Conservation (phyloP, 2,888 invertebrate species). For the Dilophus febrilis region DNA sequence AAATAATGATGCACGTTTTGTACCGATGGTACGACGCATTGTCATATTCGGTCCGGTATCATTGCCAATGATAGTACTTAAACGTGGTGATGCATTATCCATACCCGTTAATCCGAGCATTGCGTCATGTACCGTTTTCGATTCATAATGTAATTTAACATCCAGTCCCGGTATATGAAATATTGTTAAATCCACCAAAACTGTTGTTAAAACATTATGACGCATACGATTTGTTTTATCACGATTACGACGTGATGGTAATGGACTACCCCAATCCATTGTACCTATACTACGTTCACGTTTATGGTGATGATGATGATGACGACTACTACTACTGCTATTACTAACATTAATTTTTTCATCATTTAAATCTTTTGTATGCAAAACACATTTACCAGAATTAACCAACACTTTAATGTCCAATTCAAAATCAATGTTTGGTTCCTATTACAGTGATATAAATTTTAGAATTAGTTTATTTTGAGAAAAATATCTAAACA, state of each 20-base stretch:
- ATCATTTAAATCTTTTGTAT: constrained; percentile 60
- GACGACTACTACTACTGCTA: constrained; percentile 18
- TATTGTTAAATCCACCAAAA: constrained; percentile 61
- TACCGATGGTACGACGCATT: constrained; percentile 37
- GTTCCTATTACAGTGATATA: constrained; percentile 42
- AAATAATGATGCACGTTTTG: constrained; percentile 78
- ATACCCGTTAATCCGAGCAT: constrained; percentile 29
- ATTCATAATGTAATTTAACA: constrained; percentile 74
- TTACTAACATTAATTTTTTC: constrained; percentile 49
- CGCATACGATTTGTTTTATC: constrained; percentile 25
- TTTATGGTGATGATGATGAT: constrained; percentile 21
- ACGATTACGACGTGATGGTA: constrained; percentile 27
- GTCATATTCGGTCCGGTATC: constrained; percentile 12
- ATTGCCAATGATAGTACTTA: constrained; percentile 19
- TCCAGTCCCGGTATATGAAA: constrained; percentile 85
- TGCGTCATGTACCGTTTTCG: constrained; percentile 40
- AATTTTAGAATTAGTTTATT: neutral
- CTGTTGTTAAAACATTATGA: constrained; percentile 29
- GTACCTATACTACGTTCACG: constrained; percentile 27
- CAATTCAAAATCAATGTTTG: constrained; percentile 88
- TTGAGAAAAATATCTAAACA: constrained; percentile 1
- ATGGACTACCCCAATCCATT: constrained; percentile 35
- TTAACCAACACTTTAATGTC: constrained; percentile 94
- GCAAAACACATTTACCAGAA: constrained; percentile 90
- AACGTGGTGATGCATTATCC: constrained; percentile 35